These are phyloP conservation scores for Isichthys henryi DNA, from an alignment of 2,113 vertebrate genomes.

Conservation along the genomic window DNA sequence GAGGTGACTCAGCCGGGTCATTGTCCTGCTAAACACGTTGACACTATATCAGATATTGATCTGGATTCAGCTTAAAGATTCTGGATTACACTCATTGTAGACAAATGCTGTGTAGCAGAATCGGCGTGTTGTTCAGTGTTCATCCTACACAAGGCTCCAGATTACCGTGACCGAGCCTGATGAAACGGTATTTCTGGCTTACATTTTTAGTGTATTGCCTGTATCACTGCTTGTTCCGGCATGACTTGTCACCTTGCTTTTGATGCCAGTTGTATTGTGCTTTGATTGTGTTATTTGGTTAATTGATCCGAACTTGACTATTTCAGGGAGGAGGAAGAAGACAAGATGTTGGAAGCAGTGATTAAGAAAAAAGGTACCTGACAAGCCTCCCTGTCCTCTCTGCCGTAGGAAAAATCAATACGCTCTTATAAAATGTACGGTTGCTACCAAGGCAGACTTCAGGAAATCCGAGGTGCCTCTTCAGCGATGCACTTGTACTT, in stretches of 20 bases:
- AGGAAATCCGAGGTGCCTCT: not conserved
- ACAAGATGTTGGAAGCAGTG: constrained; percentile 91
- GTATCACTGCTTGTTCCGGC: not conserved
- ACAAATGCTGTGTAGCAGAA: not conserved
- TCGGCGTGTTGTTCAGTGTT: not conserved
- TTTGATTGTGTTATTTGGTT: not conserved
- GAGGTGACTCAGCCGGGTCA: constrained; percentile 61
- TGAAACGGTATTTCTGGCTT: not conserved
- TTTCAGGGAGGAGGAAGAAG: constrained; percentile 91
- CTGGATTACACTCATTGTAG: not conserved
- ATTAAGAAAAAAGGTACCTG: constrained; percentile 84
- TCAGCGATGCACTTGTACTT: not conserved
- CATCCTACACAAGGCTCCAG: not conserved
- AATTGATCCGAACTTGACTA: constrained; percentile 19
- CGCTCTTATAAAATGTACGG: not conserved
- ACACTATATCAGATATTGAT: not conserved
- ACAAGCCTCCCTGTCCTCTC: not conserved
- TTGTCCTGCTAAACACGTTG: not conserved
- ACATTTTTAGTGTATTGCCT: not conserved
- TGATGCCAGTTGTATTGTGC: not conserved
- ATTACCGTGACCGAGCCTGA: not conserved
- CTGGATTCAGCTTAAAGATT: not conserved
- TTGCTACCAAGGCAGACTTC: not conserved
- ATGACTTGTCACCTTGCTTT: not conserved
- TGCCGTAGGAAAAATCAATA: not conserved